phyloP scores from a whole-genome alignment of 2,113 vertebrate species.

The Hypanus sabinus region DNA sequence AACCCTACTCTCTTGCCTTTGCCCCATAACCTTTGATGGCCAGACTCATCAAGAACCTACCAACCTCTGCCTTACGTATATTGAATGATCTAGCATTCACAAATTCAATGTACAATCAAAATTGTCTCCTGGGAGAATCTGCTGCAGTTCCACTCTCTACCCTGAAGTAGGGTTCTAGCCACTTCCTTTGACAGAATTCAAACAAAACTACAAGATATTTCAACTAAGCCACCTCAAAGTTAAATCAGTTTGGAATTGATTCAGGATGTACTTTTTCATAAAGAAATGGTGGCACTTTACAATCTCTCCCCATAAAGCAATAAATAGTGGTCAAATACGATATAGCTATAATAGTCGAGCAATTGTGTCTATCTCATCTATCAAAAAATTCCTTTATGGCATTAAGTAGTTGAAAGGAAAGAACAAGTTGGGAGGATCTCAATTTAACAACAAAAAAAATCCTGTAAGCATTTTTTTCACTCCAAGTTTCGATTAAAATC shows the following conservation, averaged over 20 bases:
- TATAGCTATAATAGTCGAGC: not conserved
- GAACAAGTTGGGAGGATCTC: not conserved
- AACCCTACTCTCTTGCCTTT: too few species aligned
- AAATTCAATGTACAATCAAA: not conserved
- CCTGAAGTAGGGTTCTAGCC: too few species aligned
- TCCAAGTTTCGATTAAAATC: not conserved
- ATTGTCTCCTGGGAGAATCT: not conserved
- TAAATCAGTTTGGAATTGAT: not conserved
- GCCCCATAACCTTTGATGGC: too few species aligned
- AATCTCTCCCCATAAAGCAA: not conserved
- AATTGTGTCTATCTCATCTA: not conserved
- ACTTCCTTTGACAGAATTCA: not conserved
- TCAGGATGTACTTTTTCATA: not conserved
- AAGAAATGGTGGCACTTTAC: not conserved
- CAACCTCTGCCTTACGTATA: too few species aligned
- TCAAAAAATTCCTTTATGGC: too few species aligned
- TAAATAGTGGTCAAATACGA: not conserved
- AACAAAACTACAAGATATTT: not conserved
- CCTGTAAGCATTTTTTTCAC: not conserved
- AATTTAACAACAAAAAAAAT: not conserved
- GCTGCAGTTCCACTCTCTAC: not conserved
- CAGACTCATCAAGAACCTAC: too few species aligned
- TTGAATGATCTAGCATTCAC: not conserved
- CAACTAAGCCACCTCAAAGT: not conserved
- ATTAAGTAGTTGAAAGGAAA: not conserved